phyloP scores from a whole-genome alignment of 1,140 invertebrate genomes.

The Nasonia vitripennis region DNA sequence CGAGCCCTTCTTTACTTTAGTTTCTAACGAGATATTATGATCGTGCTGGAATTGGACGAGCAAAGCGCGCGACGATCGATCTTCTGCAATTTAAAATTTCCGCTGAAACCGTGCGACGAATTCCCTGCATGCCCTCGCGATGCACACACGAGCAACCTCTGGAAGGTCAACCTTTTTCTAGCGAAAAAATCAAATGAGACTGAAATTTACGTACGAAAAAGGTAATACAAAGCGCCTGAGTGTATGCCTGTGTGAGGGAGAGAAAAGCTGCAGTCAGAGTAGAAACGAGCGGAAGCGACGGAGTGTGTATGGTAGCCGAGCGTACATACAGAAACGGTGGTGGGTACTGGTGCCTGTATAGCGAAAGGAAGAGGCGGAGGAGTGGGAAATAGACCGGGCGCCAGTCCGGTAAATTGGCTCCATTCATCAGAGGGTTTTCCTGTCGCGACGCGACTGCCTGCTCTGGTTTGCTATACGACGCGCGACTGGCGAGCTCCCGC shows the following conservation, averaged over 20 bases:
- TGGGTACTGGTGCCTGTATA: no score
- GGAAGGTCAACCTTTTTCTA: neutral
- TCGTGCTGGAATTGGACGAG: neutral
- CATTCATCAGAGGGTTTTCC: slow-evolving; percentile 61
- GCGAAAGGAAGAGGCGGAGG: neutral
- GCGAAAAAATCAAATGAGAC: neutral
- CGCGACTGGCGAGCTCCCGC: neutral
- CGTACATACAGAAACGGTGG: neutral
- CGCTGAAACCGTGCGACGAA: neutral
- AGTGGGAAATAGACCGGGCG: slow-evolving; percentile 52
- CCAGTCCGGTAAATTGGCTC: slow-evolving; percentile 66
- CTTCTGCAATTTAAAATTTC: neutral
- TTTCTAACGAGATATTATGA: neutral
- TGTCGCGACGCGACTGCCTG: slow-evolving; percentile 55
- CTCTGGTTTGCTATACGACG: slow-evolving; percentile 4
- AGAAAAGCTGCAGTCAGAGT: neutral
- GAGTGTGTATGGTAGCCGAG: neutral
- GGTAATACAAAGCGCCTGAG: neutral
- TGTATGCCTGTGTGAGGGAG: neutral
- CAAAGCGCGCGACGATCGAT: neutral
- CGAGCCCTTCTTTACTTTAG: neutral
- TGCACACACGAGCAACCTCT: neutral
- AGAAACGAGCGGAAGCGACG: neutral
- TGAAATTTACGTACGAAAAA: slow-evolving; percentile 12
- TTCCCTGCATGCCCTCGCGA: neutral